phyloP scores from a whole-genome alignment of 2,797 vertebrate genomes.

The Pyrocephalus nanus region DNA sequence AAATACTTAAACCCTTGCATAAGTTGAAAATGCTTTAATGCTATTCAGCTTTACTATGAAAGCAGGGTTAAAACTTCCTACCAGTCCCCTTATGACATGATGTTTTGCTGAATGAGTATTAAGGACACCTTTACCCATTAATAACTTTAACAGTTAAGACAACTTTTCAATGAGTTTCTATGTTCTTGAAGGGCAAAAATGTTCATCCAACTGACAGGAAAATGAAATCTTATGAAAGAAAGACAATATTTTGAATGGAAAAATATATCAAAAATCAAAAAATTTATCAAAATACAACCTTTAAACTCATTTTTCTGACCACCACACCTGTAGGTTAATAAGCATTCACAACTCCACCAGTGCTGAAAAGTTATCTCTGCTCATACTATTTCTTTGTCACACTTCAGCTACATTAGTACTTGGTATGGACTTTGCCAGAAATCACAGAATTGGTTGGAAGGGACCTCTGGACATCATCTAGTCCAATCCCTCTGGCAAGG shows the following conservation, averaged over 20 bases:
- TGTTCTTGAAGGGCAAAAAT: background rate
- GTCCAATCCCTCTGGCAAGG: background rate
- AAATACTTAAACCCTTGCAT: background rate
- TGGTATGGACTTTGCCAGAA: background rate
- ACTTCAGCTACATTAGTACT: accelerated
- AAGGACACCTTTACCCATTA: background rate
- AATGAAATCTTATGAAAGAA: background rate
- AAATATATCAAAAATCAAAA: background rate
- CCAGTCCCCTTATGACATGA: background rate
- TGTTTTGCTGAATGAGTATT: background rate
- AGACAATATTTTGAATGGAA: background rate
- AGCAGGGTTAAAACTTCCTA: background rate
- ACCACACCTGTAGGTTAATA: background rate
- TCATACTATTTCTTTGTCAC: background rate
- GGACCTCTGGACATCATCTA: too few relatives aligned
- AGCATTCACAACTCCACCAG: background rate
- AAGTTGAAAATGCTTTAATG: accelerated
- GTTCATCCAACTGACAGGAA: background rate
- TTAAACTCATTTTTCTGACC: background rate
- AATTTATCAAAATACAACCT: background rate
- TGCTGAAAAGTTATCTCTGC: background rate
- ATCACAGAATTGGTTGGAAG: background rate
- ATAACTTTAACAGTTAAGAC: background rate
- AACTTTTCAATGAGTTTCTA: background rate
- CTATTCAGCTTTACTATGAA: background rate